Conservation (phyloP, 2,797 vertebrate genomes). For the Sebastes steindachneri region DNA sequence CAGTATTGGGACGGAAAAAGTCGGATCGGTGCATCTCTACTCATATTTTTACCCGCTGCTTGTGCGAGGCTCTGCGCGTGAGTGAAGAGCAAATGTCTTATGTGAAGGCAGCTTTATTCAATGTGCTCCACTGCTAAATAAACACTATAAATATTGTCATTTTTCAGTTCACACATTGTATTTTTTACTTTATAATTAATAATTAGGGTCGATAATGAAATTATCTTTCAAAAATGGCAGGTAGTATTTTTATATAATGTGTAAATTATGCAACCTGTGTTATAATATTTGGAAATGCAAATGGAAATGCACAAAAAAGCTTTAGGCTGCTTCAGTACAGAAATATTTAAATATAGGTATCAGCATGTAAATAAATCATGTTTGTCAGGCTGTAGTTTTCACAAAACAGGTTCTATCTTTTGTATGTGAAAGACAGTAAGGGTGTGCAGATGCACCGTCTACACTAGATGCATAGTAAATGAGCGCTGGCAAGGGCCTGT, state of each 20-base stretch:
- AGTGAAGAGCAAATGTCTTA: too few species aligned
- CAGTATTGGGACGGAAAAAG: too few species aligned
- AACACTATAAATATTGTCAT: not conserved
- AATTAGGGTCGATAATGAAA: not conserved
- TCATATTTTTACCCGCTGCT: too few species aligned
- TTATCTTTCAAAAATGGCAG: not conserved
- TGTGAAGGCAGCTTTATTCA: not conserved
- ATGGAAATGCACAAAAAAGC: not conserved
- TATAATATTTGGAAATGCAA: not conserved
- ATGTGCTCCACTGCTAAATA: not conserved
- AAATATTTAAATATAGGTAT: not conserved
- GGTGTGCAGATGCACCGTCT: slow-evolving; percentile 65
- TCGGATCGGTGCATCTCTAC: too few species aligned
- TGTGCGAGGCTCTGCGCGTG: too few species aligned
- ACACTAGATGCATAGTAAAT: slow-evolving; percentile 76
- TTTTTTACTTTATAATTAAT: not conserved
- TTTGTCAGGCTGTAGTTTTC: slow-evolving; percentile 5
- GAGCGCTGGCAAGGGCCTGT: slow-evolving; percentile 80
- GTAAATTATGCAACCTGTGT: not conserved
- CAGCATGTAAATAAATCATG: not conserved
- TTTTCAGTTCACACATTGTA: not conserved
- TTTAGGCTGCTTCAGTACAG: not conserved
- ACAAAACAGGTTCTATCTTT: slow-evolving; percentile 8
- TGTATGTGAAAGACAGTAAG: slow-evolving; percentile 38
- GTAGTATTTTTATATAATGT: not conserved